Conservation (phyloP, 2,888 invertebrate genomes). For the Argyra leucocephala region DNA sequence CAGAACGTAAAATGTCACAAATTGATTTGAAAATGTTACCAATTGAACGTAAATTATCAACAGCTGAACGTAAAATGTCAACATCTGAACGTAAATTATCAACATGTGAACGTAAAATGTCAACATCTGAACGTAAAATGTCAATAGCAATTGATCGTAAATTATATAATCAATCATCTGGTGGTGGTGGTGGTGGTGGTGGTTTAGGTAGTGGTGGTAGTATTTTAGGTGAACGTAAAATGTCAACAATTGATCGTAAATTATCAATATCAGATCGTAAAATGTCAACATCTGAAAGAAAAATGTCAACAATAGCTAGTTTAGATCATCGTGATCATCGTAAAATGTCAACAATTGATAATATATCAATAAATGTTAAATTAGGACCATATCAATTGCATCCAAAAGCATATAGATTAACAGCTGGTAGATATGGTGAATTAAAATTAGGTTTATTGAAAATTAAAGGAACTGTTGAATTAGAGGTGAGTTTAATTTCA, state of each 20-base stretch:
- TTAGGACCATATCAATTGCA: constrained; percentile 75
- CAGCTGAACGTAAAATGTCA: constrained; percentile 26
- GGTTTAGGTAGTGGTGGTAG: background rate
- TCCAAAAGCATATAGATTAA: constrained; percentile 62
- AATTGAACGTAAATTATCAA: constrained; percentile 18
- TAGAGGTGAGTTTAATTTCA: constrained; percentile 58
- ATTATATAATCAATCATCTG: constrained; percentile 22
- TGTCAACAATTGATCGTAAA: constrained; percentile 18
- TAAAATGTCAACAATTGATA: constrained; percentile 27
- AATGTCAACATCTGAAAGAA: constrained; percentile 27
- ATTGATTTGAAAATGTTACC: constrained; percentile 14
- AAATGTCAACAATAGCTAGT: constrained; percentile 10
- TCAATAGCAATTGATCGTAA: constrained; percentile 23
- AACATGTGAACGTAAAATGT: constrained; percentile 19
- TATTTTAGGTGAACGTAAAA: background rate
- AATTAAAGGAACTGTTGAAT: constrained; percentile 84
- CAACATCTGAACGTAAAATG: constrained; percentile 5
- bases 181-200: constrained; percentile 12
- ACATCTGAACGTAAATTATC: constrained; percentile 32
- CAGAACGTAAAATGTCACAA: constrained; percentile 25
- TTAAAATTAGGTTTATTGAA: constrained; percentile 79
- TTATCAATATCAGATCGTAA: constrained; percentile 19
- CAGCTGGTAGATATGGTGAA: constrained; percentile 64
- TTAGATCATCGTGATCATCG: constrained; percentile 21
- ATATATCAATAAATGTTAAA: constrained; percentile 31